phyloP scores from a whole-genome alignment of 2,113 vertebrate species.

The Sinosuthora webbiana region DNA sequence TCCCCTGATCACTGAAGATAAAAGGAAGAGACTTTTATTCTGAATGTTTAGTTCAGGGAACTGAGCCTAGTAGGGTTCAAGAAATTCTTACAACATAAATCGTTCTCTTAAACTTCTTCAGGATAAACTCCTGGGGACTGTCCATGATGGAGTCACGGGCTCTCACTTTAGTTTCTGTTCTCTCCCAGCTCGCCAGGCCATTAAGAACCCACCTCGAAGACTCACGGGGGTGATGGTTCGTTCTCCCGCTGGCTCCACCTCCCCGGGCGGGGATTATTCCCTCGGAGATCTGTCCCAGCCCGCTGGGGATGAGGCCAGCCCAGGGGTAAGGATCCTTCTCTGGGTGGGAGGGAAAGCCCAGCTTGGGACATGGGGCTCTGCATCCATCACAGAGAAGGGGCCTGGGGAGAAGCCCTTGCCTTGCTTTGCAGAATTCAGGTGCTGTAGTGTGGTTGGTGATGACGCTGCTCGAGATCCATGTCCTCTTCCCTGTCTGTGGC shows the following conservation, averaged over 20 bases:
- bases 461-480: background rate
- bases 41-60: background rate
- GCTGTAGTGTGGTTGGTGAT: constrained; percentile 22
- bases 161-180: background rate
- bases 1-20: background rate
- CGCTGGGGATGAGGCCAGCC: constrained; percentile 78
- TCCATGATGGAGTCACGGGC: background rate
- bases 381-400: background rate
- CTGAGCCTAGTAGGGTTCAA: background rate
- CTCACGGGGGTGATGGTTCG: constrained; percentile 88
- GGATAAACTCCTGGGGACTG: background rate
- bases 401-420: background rate
- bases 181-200: constrained; percentile 88
- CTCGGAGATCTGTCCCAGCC: constrained; percentile 80
- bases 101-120: background rate
- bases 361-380: background rate
- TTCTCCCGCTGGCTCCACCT: constrained; percentile 87
- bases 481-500: background rate
- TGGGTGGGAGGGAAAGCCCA: background rate
- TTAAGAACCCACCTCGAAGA: constrained; percentile 92
- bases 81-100: background rate
- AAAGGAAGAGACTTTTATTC: background rate
- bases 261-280: constrained; percentile 85
- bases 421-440: background rate
- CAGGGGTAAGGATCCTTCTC: constrained; percentile 73